Evolutionary conservation across 2,888 invertebrate genomes (phyloP).

Genomic region (Cotesia congregata): DNA sequence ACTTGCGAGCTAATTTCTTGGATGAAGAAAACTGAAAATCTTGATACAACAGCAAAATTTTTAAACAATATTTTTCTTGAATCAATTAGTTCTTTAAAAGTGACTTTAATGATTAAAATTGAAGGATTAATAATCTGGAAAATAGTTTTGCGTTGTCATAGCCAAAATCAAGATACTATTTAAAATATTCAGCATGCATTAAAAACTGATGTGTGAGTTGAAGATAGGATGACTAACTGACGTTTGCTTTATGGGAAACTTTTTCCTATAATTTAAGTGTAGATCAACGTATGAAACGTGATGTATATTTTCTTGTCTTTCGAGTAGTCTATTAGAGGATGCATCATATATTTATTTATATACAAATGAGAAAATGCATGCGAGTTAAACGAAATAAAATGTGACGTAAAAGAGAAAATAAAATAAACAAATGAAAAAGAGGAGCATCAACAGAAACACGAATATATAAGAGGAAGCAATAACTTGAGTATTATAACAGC

Average conservation of each 20-base stretch:
- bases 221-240: conserved; percentile 34
- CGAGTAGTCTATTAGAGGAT: background rate
- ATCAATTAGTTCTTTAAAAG: no score
- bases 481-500: conserved; percentile 34
- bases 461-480: conserved; percentile 32
- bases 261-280: conserved; percentile 41
- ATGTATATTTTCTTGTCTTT: conserved; percentile 36
- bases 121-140: no score
- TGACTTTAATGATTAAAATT: no score
- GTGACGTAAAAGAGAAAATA: conserved; percentile 5
- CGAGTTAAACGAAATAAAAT: conserved; percentile 4
- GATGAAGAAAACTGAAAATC: no score
- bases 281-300: conserved; percentile 47
- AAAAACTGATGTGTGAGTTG: conserved; percentile 43
- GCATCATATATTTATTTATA: conserved; percentile 11
- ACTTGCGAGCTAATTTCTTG: no score
- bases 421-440: conserved; percentile 19
- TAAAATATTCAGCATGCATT: background rate
- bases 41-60: no score
- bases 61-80: no score
- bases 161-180: no score
- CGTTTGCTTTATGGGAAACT: conserved; percentile 49
- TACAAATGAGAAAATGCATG: conserved; percentile 14
- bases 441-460: conserved; percentile 3
- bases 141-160: no score